Base-by-base conservation (phyloP, 2,797 vertebrate genomes). In the Synaphobranchus kaupii region DNA sequence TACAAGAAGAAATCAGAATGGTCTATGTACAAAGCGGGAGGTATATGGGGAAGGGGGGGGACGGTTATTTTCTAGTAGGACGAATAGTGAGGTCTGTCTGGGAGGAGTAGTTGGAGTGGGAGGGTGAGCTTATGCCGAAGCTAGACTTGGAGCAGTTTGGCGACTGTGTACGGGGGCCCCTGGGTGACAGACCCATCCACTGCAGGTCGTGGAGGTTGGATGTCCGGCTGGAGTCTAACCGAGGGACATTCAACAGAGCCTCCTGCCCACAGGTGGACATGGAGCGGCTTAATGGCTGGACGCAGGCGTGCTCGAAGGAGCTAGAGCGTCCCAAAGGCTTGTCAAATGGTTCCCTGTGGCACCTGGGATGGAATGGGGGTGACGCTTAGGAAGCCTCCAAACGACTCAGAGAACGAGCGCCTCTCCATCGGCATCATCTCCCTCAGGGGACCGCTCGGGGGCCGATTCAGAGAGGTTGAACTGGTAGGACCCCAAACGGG, bases 401-500 rank as follows among this genome's bases (percentile, higher is more conserved):
- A 0, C 0, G 76, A 4, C 0, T 20, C 12, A 0, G 93, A 90
- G 84, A 15, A 31, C 6, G 87, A 84, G 63, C 25, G 85, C 25
- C 13, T 88, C 0, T 31, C 2, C 81, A 13, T 87, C 8, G 4
- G 0, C 0, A 0, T 0, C 12, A 34, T 8, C 0, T 7, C 3
- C 17, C 0, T 0, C 10, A 91, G 44, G 44, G 20, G 20, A 0
- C 5, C 0, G 0, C n/a, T 10, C 86, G 48, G 94, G 91, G 84
- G 83, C 87, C 44, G 94, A 96, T 1, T 1, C 1, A 12, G 91
- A 90, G 31, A 90, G 81, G 1, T 58, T 1, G 20, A 76, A 68
- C 20, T 68, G 0, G 4, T n/a, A 87, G 10, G 63, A 78, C 20
- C 86, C 86, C 86, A 3, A 84, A 87, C 13, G 68, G 39, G 39